Evolutionary conservation across 2,113 vertebrate genomes (phyloP).

Genomic region (cat (Felis catus)): DNA sequence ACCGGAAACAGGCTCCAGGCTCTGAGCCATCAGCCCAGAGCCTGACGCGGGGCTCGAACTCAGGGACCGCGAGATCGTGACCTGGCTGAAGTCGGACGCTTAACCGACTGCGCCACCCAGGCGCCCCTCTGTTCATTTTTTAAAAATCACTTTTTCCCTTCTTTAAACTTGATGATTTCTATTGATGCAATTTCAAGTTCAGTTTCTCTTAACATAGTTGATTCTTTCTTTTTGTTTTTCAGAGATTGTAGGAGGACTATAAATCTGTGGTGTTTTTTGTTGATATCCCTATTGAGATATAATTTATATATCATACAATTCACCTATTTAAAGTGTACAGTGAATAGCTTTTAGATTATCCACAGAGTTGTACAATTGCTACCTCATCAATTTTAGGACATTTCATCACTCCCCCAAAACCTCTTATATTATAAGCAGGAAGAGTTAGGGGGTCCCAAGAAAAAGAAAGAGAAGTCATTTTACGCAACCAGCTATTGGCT

Average conservation of each 20-base stretch:
- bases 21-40: too few species aligned
- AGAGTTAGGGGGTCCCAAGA: background rate
- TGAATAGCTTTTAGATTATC: background rate
- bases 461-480: background rate
- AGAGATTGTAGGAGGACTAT: background rate
- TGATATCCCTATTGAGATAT: background rate
- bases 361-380: background rate
- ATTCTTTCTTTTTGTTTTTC: background rate
- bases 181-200: background rate
- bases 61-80: too few species aligned
- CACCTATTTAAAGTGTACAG: background rate
- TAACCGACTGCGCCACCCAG: too few species aligned
- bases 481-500: background rate
- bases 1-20: too few species aligned
- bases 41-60: too few species aligned
- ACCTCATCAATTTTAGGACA: background rate
- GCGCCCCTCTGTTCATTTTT: background rate
- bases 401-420: background rate
- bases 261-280: background rate
- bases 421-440: background rate
- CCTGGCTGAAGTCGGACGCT: too few species aligned
- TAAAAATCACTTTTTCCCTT: background rate
- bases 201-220: background rate
- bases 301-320: background rate
- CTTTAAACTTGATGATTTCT: background rate